Conservation (phyloP, 2,113 vertebrate species). For the Solea solea region DNA sequence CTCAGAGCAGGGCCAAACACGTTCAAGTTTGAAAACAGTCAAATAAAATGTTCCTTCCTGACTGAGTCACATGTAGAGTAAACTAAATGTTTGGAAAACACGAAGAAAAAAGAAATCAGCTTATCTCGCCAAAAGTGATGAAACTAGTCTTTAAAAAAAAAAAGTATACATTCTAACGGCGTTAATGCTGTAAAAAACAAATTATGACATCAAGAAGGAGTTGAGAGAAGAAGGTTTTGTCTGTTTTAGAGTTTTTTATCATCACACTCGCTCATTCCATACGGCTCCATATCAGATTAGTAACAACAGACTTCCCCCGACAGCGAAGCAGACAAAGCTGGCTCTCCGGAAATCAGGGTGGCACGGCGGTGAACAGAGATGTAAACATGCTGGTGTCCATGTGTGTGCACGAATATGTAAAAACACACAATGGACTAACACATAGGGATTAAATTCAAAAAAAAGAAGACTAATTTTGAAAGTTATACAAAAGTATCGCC, state of each 20-base stretch:
- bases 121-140: too few relatives aligned
- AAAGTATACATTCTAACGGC: too few relatives aligned
- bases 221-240: not conserved
- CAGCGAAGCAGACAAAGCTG: conserved; percentile 52
- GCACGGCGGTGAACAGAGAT: conserved; percentile 57
- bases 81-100: too few relatives aligned
- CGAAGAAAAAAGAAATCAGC: too few relatives aligned
- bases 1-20: too few relatives aligned
- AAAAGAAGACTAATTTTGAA: not conserved
- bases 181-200: not conserved
- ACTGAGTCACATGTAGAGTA: too few relatives aligned
- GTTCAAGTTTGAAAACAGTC: too few relatives aligned
- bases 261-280: not conserved
- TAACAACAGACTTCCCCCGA: conserved; percentile 22
- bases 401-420: not conserved
- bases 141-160: too few relatives aligned
- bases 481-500: not conserved
- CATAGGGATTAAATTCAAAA: not conserved
- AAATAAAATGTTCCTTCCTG: too few relatives aligned
- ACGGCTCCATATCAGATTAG: conserved; percentile 22
- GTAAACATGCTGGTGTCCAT: conserved; percentile 68
- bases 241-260: not conserved
- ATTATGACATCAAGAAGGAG: not conserved
- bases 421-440: not conserved
- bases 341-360: conserved; percentile 71